Conservation (phyloP, 2,888 invertebrate genomes). For the Scaptomyza reducta region DNA sequence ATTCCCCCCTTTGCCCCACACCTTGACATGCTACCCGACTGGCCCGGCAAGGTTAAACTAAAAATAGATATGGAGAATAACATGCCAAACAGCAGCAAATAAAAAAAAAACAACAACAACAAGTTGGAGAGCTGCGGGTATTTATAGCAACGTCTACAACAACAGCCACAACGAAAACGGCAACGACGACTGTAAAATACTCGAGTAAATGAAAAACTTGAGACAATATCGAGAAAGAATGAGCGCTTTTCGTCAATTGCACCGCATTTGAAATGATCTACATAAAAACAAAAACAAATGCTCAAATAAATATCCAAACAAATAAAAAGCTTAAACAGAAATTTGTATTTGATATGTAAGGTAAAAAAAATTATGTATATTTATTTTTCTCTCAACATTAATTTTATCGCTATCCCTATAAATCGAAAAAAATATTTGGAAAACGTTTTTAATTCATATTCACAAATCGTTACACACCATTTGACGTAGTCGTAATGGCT, state of each 20-base stretch:
- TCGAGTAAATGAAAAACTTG: slow-evolving; percentile 50
- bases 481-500: slow-evolving; percentile 7
- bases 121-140: slow-evolving; percentile 63
- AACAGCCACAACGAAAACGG: slow-evolving; percentile 13
- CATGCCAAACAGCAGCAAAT: slow-evolving; percentile 50
- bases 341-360: no score
- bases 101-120: slow-evolving; percentile 32
- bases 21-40: slow-evolving; percentile 45
- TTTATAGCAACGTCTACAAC: slow-evolving; percentile 55
- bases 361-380: no score
- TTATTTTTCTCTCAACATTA: no score
- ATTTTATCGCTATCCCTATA: no score
- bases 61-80: slow-evolving; percentile 75
- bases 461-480: not conserved
- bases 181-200: slow-evolving; percentile 44
- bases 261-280: slow-evolving; percentile 29
- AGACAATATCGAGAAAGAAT: slow-evolving; percentile 30
- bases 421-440: not conserved
- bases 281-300: no score
- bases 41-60: slow-evolving; percentile 67
- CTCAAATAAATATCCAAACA: no score
- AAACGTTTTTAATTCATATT: not conserved
- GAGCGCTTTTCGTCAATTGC: not conserved
- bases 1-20: not conserved
- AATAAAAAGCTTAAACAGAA: no score